phyloP scores from a whole-genome alignment of 2,113 vertebrate genomes.

The Notarius lentiginosus region DNA sequence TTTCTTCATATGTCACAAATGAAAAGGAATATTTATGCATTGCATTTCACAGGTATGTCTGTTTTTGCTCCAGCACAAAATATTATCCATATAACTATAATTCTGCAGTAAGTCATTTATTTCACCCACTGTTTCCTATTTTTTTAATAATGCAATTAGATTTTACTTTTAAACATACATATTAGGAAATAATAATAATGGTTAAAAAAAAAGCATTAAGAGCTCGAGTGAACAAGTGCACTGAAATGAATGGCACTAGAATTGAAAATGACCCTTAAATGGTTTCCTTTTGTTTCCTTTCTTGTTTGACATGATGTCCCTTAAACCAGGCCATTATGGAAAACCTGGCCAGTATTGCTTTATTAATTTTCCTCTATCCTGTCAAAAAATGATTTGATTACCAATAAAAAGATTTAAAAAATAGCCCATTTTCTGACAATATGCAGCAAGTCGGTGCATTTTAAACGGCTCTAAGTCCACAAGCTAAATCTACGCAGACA shows the following conservation, averaged over 20 bases:
- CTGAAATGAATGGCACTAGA: neutral
- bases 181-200: neutral
- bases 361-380: neutral
- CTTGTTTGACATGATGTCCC: neutral
- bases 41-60: neutral
- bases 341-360: neutral
- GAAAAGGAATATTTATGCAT: neutral
- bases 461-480: neutral
- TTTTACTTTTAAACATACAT: neutral
- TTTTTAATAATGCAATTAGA: neutral
- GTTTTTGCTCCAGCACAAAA: neutral
- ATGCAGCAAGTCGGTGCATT: neutral
- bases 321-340: neutral
- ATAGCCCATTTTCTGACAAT: neutral
- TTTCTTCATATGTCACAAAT: neutral
- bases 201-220: neutral
- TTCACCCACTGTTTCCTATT: neutral
- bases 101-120: neutral
- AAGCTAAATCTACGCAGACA: neutral
- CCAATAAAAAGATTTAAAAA: neutral
- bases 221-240: neutral
- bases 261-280: neutral
- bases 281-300: neutral
- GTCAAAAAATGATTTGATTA: neutral
- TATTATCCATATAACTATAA: neutral